Evolutionary conservation across 2,113 vertebrate species (phyloP), one percentile per base, ranked within the genome.

Genomic region (Onychostoma macrolepis): DNA sequence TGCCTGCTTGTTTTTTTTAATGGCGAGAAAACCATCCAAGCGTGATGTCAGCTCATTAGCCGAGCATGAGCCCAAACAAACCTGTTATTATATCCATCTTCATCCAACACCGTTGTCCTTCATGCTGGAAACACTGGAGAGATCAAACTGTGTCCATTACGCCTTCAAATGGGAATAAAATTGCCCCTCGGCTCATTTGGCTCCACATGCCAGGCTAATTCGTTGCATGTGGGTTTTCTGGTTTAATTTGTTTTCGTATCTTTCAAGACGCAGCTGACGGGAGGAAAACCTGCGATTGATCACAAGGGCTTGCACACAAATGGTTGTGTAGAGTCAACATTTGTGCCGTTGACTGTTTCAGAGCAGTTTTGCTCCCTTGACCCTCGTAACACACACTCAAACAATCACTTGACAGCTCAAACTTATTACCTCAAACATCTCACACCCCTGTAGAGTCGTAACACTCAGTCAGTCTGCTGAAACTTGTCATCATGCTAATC

Each of bases 1-100:
- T 61, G 56, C 56, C 24, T 61, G 56, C 56, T 61, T 61, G 76
- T 63, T 43, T 48, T 43, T 48, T 63, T 63, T 79, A 80, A 84
- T 53, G 48, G 21, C 21, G 79, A 82, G 48, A 86, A 83, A 80
- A 67, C 12, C 28, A 36, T 84, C 84, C 84, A 86, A 38, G 85
- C 80, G 53, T 80, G 88, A 86, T 61, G 88, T 89, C 80, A 89
- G 48, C 85, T 80, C 79, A 86, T 89, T 88, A 88, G 63, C 21
- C 26, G 1, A 72, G 36, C 50, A 24, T 75, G 53, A 78, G 72
- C 45, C 82, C 48, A 19, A 74, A 85, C 65, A 88, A 82, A 58
- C 72, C 50, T 28, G 36, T 58, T 36, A 86, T 86, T 89, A 86
- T 69, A 61, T 71, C 45, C 63, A 19, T 53, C 72, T 61, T 83